A percentile compares a stretch with the other conserved stretches of the same genome.
Conservation (phyloP, 2,888 invertebrate species). For the Caenorhabditis zanzibari region DNA sequence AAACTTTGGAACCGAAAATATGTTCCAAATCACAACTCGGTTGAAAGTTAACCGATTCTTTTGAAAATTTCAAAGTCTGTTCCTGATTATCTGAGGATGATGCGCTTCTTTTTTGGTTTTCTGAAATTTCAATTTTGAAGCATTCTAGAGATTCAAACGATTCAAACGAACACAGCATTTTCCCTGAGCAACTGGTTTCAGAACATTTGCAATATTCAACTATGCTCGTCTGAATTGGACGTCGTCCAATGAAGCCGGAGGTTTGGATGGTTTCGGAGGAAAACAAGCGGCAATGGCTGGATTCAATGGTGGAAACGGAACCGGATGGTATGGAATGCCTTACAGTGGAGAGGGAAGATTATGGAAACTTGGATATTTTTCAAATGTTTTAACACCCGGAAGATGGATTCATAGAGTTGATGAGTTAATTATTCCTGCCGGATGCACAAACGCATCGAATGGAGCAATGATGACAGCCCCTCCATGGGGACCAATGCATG, state of each 20-base stretch:
- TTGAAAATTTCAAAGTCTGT: too few relatives aligned
- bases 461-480: conserved; percentile 87
- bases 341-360: conserved; percentile 87
- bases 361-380: conserved; percentile 82
- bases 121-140: too few relatives aligned
- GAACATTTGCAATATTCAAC: conserved; percentile 94
- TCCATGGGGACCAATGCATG: conserved; percentile 97
- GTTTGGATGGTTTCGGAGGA: conserved; percentile 78
- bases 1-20: too few relatives aligned
- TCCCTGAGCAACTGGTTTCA: too few relatives aligned
- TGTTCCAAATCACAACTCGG: too few relatives aligned
- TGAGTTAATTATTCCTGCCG: conserved; percentile 87
- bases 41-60: too few relatives aligned
- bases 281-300: conserved; percentile 87
- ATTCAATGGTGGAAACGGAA: conserved; percentile 97
- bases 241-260: conserved; percentile 92
- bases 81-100: too few relatives aligned
- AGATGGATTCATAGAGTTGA: conserved; percentile 95
- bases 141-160: too few relatives aligned
- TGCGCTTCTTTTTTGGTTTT: too few relatives aligned
- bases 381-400: conserved; percentile 86
- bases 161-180: too few relatives aligned
- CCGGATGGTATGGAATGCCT: conserved; percentile 84
- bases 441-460: conserved; percentile 80
- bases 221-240: conserved; percentile 94